Evolutionary conservation across 2,888 invertebrate species (phyloP), one percentile per base, ranked within the genome.

Genomic region (Caenorhabditis macrosperma): DNA sequence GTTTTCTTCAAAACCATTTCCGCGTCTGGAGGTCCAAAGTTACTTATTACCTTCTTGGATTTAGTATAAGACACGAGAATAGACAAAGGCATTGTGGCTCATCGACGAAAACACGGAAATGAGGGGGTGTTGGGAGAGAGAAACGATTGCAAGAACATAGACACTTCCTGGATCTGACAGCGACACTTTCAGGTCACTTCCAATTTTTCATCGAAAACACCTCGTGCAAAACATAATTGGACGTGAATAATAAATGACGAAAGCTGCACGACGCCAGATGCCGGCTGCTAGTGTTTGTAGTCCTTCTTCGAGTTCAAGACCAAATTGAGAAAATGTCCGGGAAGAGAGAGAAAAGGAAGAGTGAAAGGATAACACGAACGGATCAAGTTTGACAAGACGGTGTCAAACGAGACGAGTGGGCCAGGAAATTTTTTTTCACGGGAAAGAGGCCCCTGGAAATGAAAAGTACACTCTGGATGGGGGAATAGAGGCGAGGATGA

Each of bases 81-180:
- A 50, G 71, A 71, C 17, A 60, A 24, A 44, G 71, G 61, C 71
- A 71, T 71, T 44, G 26, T 54, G n/a, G 26, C 26, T 24, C 2
- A 2, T 15, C 12, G 35, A 48, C 20, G 44, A 46, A 17, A 52
- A 28, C 12, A 35, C 0, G 28, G 22, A 50, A 41, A 10, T 48
- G 67, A 68, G 48, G n/a, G 68, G 68, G 57, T 68, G 46, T 24
- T 35, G 30, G 35, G 38, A 61, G 52, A 54, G 44, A 44, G 33
- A 33, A 33, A 10, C 33, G 10, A 33, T n/a, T 44, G n/a, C 44
- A 24, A 48, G 30, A 68, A 68, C 38, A 59, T 46, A 59, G 68
- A 61, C 17, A 54, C 71, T 71, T 71, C 71, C 71, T 71, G 61
- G 54, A 52, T 61, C 24, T 71, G 71, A 71, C 61, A 71, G 54